Evolutionary conservation across 2,113 vertebrate genomes (phyloP), one percentile per base, ranked within the genome.

Genomic region (Plecturocebus donacophilus): DNA sequence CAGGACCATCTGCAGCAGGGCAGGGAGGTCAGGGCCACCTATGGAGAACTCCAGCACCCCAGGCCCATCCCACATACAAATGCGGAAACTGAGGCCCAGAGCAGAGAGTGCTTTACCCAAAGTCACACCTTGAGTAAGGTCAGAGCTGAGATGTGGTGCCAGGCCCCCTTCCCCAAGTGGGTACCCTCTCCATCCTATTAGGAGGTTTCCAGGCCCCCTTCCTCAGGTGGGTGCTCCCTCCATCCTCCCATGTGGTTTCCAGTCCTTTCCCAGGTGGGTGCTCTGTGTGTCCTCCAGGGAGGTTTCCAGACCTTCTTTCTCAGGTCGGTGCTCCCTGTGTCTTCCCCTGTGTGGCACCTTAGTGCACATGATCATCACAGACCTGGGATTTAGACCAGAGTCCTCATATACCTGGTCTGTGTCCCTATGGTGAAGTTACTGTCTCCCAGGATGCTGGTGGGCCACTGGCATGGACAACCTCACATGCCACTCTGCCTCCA

Each of bases 271-370:
- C 23, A 38, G 49, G 5, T 21, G 19, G 56, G 45, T 3, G 1
- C 71, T 42, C 16, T 11, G n/a, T 17, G 10, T 0, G 1, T 21
- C 19, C 54, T 56, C 54, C 54, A 0, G 0, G 6, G 54, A 0
- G 20, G 54, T 56, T 56, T 52, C 82, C 73, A 61, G 21, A 42
- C 19, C 25, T 27, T 52, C 16, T 40, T 47, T 23, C 20, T 19
- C 54, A 56, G 20, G 20, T 21, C 19, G 19, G 68, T 38, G n/a
- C 8, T 71, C 20, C n/a, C 68, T 54, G 20, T 8, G 10, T 54
- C 13, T 12, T 71, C 4, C n/a, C 66, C 20, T 0, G 25, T 20
- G 13, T 17, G 19, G 30, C 9, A 1, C 40, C 3, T 32, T 14
- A 49, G 35, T 52, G 45, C 83, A n/a, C 27, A 1, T 0, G 7